These are phyloP conservation scores for Tridacna gigas DNA, from an alignment of 2,888 invertebrate species.

Conservation along the genomic window DNA sequence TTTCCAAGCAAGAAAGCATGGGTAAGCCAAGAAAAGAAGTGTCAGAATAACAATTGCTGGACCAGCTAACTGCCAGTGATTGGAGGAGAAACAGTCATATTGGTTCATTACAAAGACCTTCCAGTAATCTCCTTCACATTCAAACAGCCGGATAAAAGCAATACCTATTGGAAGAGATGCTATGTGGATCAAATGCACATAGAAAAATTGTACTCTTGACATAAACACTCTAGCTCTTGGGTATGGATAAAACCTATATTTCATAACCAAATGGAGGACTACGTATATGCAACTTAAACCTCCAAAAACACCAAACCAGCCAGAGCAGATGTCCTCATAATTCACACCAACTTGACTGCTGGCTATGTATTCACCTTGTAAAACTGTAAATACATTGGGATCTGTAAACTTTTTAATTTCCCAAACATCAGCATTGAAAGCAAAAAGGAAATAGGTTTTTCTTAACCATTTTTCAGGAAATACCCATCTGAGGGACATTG, in stretches of 20 bases:
- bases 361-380: conserved; percentile 74
- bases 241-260: conserved; percentile 67
- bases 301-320: conserved; percentile 70
- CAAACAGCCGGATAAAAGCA: conserved; percentile 73
- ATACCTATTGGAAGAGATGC: conserved; percentile 78
- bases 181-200: conserved; percentile 73
- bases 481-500: conserved; percentile 81
- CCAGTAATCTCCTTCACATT: conserved; percentile 70
- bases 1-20: conserved; percentile 75
- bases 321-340: conserved; percentile 73
- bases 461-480: conserved; percentile 77
- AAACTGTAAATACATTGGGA: conserved; percentile 70
- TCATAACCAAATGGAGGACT: conserved; percentile 68
- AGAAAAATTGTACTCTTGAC: conserved; percentile 75
- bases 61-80: conserved; percentile 77
- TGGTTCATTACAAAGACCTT: conserved; percentile 77
- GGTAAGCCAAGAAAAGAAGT: conserved; percentile 74
- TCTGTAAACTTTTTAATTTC: conserved; percentile 77
- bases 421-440: conserved; percentile 81
- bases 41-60: conserved; percentile 69
- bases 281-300: conserved; percentile 62
- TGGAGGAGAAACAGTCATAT: conserved; percentile 69
- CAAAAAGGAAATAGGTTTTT: conserved; percentile 73
- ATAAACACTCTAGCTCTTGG: conserved; percentile 71
- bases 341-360: conserved; percentile 70